A percentile compares a stretch with the other conserved stretches of the same genome.
These are phyloP conservation scores for Atherinosoma microstoma DNA, from an alignment of 2,797 vertebrate genomes.

Conservation along the genomic window DNA sequence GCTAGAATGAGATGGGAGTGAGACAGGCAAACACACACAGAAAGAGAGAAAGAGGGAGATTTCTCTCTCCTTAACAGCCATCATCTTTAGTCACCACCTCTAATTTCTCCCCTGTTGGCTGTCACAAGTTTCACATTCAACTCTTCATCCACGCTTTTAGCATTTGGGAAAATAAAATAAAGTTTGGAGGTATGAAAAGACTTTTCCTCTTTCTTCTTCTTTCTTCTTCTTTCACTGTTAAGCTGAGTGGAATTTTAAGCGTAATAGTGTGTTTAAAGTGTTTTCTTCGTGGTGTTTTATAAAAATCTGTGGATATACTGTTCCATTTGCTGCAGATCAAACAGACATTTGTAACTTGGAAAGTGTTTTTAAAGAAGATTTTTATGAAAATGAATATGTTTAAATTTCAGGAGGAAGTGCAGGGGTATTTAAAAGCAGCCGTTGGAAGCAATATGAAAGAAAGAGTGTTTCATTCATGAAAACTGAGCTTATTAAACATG, in stretches of 20 bases:
- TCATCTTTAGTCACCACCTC: slow-evolving; percentile 68
- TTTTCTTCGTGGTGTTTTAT: no score
- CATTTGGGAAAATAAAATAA: slow-evolving; percentile 46
- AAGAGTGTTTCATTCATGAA: background rate
- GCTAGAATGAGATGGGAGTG: slow-evolving; percentile 34
- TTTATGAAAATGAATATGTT: background rate
- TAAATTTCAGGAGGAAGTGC: no score
- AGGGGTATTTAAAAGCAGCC: background rate
- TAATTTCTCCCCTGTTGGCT: slow-evolving; percentile 58
- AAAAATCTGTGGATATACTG: no score
- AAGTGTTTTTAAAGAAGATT: no score
- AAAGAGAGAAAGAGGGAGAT: slow-evolving; percentile 38
- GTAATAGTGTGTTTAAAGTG: background rate
- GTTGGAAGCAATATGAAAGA: background rate
- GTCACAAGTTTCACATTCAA: slow-evolving; percentile 37
- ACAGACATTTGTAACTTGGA: no score
- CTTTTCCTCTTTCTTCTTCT: background rate
- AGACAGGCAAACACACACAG: slow-evolving; percentile 33
- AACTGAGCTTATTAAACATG: background rate
- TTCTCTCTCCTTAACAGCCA: slow-evolving; percentile 63
- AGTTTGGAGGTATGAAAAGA: slow-evolving; percentile 38
- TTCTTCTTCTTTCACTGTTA: background rate
- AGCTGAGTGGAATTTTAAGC: background rate
- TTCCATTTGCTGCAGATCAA: no score
- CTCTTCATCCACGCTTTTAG: slow-evolving; percentile 24